A percentile compares a stretch with the other conserved stretches of the same genome.
Conservation (phyloP, 2,797 vertebrate species). For the Sebastes alutus region DNA sequence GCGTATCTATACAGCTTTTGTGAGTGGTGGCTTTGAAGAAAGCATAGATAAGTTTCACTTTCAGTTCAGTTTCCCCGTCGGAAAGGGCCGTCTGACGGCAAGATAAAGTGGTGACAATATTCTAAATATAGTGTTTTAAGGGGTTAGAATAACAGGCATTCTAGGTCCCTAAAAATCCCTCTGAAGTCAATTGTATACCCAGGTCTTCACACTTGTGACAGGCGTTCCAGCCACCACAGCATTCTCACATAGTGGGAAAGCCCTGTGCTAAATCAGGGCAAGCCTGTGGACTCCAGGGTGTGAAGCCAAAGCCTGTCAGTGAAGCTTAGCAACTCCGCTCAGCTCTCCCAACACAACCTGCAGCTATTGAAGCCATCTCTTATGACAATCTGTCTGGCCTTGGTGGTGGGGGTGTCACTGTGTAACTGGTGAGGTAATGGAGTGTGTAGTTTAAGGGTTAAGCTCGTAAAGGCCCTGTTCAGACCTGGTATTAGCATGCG, state of each 20-base stretch:
- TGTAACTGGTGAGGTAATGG: conserved; percentile 16
- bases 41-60: too few relatives aligned
- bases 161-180: background rate
- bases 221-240: background rate
- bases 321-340: conserved; percentile 51
- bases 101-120: too few relatives aligned
- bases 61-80: too few relatives aligned
- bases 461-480: too few relatives aligned
- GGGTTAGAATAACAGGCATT: background rate
- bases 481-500: too few relatives aligned
- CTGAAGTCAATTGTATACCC: background rate
- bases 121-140: background rate
- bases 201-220: conserved; percentile 11
- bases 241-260: conserved; percentile 48
- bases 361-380: conserved; percentile 11
- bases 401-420: background rate
- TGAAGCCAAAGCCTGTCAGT: conserved; percentile 53
- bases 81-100: too few relatives aligned
- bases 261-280: conserved; percentile 53
- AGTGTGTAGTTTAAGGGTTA: background rate
- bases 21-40: too few relatives aligned
- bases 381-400: conserved; percentile 26
- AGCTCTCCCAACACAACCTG: conserved; percentile 4
- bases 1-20: too few relatives aligned
- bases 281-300: conserved; percentile 32